Evolutionary conservation across 2,888 invertebrate genomes (phyloP), one percentile per base, ranked within the genome.

Genomic region (Melanotus villosus): DNA sequence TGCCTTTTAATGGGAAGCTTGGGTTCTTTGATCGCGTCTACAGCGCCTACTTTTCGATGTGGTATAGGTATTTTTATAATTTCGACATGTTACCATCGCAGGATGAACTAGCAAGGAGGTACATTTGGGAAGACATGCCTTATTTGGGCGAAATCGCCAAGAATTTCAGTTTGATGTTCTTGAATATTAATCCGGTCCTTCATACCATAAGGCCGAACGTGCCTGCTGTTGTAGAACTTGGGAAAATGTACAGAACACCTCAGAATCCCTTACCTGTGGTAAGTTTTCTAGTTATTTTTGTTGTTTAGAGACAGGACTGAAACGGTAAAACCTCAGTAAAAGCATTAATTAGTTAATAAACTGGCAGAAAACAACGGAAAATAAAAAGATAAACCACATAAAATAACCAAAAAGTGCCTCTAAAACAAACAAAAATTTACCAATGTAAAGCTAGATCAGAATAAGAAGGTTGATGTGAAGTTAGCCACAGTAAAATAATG

Each of bases 21-120:
- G 86, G 81, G n/a, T 78, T 85, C 34, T 86, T 85, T 36, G 83
- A 85, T 71, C 72, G 82, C 56, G 57, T 80, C 1, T 75, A 76
- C 58, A 80, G 78, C 60, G 75, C 76, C 2, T 56, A 76, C 1
- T 80, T 80, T 67, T 74, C 76, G 36, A 9, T 81, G 10, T 78
- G 77, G 74, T 32, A 70, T 4, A 71, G 79, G 50, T 70, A 71
- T 19, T 77, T 75, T 56, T 72, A 77, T 12, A 34, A 75, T n/a
- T 79, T 76, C 41, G 65, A 72, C 1, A 75, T 79, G 1, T 70
- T 78, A 56, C 79, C 78, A 1, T 70, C 68, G 67, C 72, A 77
- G 58, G 79, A 83, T 63, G 54, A 72, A 59, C 65, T 82, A n/a
- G 78, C 79, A 2, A 76, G 72, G 45, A 79, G 76, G 63, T 81